Conservation (phyloP, 2,888 invertebrate genomes). For the Caenorhabditis plicata region DNA sequence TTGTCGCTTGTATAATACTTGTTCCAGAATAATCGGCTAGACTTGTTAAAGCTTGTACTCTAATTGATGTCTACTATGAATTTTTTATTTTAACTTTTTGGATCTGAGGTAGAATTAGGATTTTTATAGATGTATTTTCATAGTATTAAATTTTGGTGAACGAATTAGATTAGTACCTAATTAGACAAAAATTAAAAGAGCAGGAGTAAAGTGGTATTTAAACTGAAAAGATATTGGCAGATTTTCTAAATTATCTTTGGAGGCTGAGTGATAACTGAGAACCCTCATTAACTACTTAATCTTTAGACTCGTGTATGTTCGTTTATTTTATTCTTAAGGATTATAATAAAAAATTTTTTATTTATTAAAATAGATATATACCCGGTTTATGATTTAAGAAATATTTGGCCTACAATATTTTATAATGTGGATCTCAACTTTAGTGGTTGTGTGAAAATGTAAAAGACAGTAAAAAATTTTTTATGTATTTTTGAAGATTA, state of each 20-base stretch:
- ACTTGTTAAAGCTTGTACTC: constrained; percentile 54
- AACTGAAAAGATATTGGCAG: constrained; percentile 60
- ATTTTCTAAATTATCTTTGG: constrained; percentile 56
- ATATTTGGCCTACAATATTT: constrained; percentile 51
- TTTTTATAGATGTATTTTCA: constrained; percentile 26
- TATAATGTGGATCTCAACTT: constrained; percentile 38
- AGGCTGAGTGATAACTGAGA: constrained; percentile 54
- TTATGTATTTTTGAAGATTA: constrained; percentile 56
- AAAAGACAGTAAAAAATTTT: constrained; percentile 53
- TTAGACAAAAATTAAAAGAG: constrained; percentile 52
- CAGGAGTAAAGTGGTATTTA: constrained; percentile 57
- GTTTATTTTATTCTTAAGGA: constrained; percentile 56
- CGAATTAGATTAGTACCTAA: constrained; percentile 55
- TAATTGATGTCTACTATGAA: constrained; percentile 48
- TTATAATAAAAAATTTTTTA: constrained; percentile 49
- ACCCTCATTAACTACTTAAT: constrained; percentile 53
- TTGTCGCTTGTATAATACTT: constrained; percentile 54
- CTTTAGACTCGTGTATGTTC: constrained; percentile 53
- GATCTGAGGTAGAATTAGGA: constrained; percentile 43
- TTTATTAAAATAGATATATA: constrained; percentile 57
- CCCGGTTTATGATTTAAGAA: constrained; percentile 47
- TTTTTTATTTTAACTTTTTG: constrained; percentile 16
- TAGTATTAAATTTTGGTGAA: constrained; percentile 48
- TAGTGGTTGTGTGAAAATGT: constrained; percentile 46
- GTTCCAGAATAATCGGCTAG: constrained; percentile 61